Evolutionary conservation across 1,140 invertebrate genomes (phyloP).

Genomic region (Limonius californicus): DNA sequence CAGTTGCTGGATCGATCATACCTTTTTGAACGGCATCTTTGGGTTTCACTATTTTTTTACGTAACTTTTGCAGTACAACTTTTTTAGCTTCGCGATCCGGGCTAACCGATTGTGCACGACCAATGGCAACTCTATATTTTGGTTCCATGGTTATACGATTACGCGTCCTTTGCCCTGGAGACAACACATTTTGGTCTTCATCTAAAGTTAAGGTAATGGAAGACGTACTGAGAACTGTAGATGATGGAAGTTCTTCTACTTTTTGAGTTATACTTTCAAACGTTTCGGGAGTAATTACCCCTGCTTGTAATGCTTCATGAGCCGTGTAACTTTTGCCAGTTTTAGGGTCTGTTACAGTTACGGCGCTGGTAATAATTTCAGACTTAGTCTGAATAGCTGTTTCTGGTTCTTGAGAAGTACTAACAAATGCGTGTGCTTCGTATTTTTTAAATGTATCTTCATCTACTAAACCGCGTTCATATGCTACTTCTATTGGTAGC

Average conservation of each 20-base stretch:
- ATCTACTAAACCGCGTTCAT: conserved; percentile 74
- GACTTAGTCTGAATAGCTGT: background rate
- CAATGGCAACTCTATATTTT: conserved; percentile 63
- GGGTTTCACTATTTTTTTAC: conserved; percentile 67
- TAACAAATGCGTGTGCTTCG: conserved; percentile 44
- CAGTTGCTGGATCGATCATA: conserved; percentile 71
- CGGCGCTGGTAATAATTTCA: background rate
- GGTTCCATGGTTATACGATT: conserved; percentile 60
- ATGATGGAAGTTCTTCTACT: conserved; percentile 39
- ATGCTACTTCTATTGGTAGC: conserved; percentile 73
- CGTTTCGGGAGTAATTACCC: conserved; percentile 48
- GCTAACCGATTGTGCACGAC: conserved; percentile 54
- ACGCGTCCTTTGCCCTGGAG: conserved; percentile 57
- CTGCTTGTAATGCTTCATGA: conserved; percentile 55
- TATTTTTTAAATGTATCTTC: conserved; percentile 56
- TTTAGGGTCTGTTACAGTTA: conserved; percentile 48
- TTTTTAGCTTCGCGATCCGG: conserved; percentile 61
- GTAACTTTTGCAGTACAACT: conserved; percentile 72
- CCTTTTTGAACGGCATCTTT: conserved; percentile 68
- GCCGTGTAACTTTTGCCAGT: conserved; percentile 51
- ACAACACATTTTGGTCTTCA: conserved; percentile 39
- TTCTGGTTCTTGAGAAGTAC: conserved; percentile 7
- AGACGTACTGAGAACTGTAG: conserved; percentile 43
- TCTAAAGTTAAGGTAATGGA: conserved; percentile 38
- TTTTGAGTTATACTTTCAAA: conserved; percentile 31